Evolutionary conservation across 1,140 invertebrate species (phyloP), one percentile per base, ranked within the genome.

Genomic region (Drosophila simulans): DNA sequence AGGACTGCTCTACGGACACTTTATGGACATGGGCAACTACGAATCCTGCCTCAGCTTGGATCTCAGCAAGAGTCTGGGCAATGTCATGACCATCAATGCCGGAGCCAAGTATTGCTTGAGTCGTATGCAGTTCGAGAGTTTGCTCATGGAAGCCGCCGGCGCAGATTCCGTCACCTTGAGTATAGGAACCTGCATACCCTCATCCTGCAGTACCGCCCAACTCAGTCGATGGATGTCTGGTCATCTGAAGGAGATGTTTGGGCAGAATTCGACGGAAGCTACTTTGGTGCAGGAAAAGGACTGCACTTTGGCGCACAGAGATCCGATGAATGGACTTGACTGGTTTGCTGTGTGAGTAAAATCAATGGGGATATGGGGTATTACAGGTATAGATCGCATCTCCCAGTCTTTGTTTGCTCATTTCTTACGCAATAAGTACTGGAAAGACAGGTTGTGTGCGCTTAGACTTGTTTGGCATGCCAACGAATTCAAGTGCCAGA

Each of bases 1-100:
- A 17, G 90, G 90, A 11, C 54, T 91, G 40, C 73, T 91, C n/a
- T 90, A 85, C 12, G 90, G 90, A n/a, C 80, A 91, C 57, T 79
- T 86, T 12, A 72, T 52, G 25, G 90, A 91, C 52, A 46, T 91
- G 53, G 90, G 90, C 49, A 84, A 90, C 70, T 91, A 63, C 13
- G 86, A 90, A 46, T 70, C 88, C 27, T 91, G 90, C 22, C 66
- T 89, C 2, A 71, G 62, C 7, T 3, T 27, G 12, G 42, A 35
- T 7, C 22, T 15, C 8, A 42, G 34, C 15, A 43, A 8, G 31
- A 54, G 39, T 12, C 10, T 8, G 13, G 25, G 39, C 13, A 13
- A 8, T 12, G 17, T 4, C 12, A 12, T 51, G 0, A 35, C 20
- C 22, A 27, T 15, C 20, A 17, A 1, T 5, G 31, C 34, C 7